Evolutionary conservation across 2,113 vertebrate genomes (phyloP), one percentile per base, ranked within the genome.

Genomic region (Hypanus sabinus): DNA sequence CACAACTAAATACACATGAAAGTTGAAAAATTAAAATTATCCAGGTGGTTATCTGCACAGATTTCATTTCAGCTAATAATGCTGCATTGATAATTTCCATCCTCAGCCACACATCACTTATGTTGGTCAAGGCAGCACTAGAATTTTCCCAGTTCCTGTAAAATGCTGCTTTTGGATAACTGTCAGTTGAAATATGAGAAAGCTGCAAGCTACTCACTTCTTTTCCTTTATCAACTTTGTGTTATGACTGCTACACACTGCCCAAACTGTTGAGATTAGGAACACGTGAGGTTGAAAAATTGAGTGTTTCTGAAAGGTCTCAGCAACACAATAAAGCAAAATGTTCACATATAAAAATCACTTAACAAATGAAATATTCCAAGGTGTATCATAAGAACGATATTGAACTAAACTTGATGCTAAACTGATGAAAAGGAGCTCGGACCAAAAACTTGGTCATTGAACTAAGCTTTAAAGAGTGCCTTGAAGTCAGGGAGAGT

Each of bases 41-140:
- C 65, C 55, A 87, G 90, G 65, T 68, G 71, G 33, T 46, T 92
- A 92, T 12, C 12, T 24, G 30, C 55, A 16, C 46, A 60, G 83
- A 60, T 38, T 92, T 92, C 24, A 68, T 92, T 70, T 92, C n/a
- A 36, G 8, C 65, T 71, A 70, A 70, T 92, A 38, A 70, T 92
- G 33, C 24, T 71, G n/a, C n/a, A 38, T 70, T 20, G 12, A 36
- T 71, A 71, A 92, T 71, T 46, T 92, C 90, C 68, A 12, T 46
- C 90, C 33, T 33, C 33, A 38, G n/a, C 65, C 88, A 70, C 88
- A 92, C 88, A 92, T n/a, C 65, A 24, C 65, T 65, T 71, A 20
- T 24, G 36, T 68, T 70, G 68, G 62, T 92, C 88, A 92, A 70
- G n/a, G 65, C 30, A 18, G 14, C 12, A 91, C 33, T 91, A 14